phyloP scores from a whole-genome alignment of 2,113 vertebrate species.

The Amazona guildingii region DNA sequence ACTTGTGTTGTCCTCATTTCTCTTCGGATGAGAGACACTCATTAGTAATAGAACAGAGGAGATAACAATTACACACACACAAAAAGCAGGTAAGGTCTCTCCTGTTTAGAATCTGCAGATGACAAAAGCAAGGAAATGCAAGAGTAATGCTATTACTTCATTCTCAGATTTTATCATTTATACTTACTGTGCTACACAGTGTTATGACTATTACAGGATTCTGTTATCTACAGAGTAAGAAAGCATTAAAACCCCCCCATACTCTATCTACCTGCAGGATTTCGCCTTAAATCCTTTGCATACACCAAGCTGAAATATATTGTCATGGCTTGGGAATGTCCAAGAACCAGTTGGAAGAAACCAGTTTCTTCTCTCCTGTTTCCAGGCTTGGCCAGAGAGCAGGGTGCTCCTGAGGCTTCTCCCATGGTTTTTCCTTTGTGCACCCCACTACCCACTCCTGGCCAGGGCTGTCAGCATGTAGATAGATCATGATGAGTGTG shows the following conservation, averaged over 20 bases:
- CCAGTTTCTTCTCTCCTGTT: not conserved
- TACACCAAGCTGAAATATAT: accelerated
- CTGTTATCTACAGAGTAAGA: not conserved
- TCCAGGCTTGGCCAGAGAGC: not conserved
- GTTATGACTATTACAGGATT: not conserved
- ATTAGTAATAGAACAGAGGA: conserved; percentile 29
- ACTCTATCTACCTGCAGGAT: not conserved
- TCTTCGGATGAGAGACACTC: conserved; percentile 17
- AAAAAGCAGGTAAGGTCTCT: not conserved
- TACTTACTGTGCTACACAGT: not conserved
- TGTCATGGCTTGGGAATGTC: not conserved
- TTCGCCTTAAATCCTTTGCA: not conserved
- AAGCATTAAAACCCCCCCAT: not conserved
- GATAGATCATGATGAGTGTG: not conserved
- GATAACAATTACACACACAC: not conserved
- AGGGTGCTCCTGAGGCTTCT: not conserved
- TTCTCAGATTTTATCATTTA: not conserved
- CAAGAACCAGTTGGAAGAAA: not conserved
- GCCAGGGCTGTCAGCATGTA: accelerated
- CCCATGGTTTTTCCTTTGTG: not conserved
- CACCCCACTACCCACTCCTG: not conserved
- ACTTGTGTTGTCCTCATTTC: not conserved
- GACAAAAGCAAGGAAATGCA: not conserved
- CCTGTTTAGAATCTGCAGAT: not conserved
- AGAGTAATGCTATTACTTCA: not conserved